Percentiles rank a stretch among this genome's conserved stretches.
Conservation (phyloP, 2,888 invertebrate genomes). For the Pantelozetes paolii region DNA sequence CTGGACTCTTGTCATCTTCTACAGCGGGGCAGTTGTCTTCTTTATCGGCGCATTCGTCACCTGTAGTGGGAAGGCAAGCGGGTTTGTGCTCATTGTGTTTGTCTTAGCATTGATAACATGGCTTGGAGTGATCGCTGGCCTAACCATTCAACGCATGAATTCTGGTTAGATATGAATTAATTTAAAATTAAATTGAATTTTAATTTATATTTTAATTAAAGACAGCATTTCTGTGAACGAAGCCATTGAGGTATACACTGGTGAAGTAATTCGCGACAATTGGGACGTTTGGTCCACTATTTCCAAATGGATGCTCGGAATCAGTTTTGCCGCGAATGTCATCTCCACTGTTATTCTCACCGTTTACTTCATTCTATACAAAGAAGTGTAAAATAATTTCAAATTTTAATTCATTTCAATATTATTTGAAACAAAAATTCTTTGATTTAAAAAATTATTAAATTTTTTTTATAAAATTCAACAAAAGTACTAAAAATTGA, state of each 20-base stretch:
- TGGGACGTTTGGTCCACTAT: not conserved
- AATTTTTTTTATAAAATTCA: too few relatives aligned
- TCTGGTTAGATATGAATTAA: not conserved
- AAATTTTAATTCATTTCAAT: not conserved
- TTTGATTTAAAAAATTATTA: too few relatives aligned
- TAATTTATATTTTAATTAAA: not conserved
- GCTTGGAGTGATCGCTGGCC: not conserved
- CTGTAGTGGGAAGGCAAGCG: not conserved
- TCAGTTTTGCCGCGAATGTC: not conserved
- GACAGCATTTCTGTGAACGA: not conserved
- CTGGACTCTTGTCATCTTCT: conserved; percentile 11
- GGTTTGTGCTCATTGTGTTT: not conserved
- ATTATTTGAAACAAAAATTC: too few relatives aligned
- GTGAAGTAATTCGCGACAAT: not conserved
- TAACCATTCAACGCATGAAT: not conserved
- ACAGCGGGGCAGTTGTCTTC: conserved; percentile 7
- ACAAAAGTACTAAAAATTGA: too few relatives aligned
- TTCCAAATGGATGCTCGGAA: not conserved
- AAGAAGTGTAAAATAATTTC: not conserved
- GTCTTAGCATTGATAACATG: not conserved
- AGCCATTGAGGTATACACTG: not conserved
- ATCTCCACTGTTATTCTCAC: not conserved
- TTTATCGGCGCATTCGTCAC: not conserved
- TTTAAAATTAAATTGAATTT: not conserved
- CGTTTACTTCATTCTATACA: not conserved